Conservation (phyloP, 1,140 invertebrate species). For the Tigriopus japonicus region DNA sequence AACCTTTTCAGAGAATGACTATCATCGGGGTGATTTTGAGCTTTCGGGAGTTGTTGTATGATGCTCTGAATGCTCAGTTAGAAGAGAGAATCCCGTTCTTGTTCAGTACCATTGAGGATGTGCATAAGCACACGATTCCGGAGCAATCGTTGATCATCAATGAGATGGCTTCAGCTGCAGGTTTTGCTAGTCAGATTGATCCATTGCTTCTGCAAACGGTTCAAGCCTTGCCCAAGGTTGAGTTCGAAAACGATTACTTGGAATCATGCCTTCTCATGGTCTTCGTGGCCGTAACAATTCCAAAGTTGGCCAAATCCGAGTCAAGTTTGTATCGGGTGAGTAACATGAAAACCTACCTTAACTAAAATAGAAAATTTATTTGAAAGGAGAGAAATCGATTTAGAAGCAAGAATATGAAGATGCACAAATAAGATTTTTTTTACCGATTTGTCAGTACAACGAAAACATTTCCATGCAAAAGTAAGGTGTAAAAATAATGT, state of each 20-base stretch:
- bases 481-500: no score
- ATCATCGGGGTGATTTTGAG: slow-evolving; percentile 94
- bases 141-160: slow-evolving; percentile 47
- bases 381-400: no score
- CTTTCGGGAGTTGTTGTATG: slow-evolving; percentile 79
- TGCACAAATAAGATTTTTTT: no score
- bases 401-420: no score
- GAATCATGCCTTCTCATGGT: slow-evolving; percentile 92
- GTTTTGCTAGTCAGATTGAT: slow-evolving; percentile 78
- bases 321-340: slow-evolving; percentile 52
- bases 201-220: slow-evolving; percentile 75
- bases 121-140: slow-evolving; percentile 65
- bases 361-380: no score
- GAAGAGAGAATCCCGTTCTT: slow-evolving; percentile 92
- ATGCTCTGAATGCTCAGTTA: slow-evolving; percentile 78
- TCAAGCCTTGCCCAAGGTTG: slow-evolving; percentile 25
- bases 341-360: background rate
- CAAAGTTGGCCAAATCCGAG: slow-evolving; percentile 78
- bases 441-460: no score
- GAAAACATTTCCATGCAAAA: no score
- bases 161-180: slow-evolving; percentile 91
- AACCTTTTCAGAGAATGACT: slow-evolving; percentile 86
- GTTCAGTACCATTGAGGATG: slow-evolving; percentile 80
- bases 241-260: slow-evolving; percentile 79
- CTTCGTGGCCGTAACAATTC: slow-evolving; percentile 92